These are phyloP conservation scores for Leptoteleia sp. DNA, from an alignment of 1,140 invertebrate genomes.

Conservation along the genomic window DNA sequence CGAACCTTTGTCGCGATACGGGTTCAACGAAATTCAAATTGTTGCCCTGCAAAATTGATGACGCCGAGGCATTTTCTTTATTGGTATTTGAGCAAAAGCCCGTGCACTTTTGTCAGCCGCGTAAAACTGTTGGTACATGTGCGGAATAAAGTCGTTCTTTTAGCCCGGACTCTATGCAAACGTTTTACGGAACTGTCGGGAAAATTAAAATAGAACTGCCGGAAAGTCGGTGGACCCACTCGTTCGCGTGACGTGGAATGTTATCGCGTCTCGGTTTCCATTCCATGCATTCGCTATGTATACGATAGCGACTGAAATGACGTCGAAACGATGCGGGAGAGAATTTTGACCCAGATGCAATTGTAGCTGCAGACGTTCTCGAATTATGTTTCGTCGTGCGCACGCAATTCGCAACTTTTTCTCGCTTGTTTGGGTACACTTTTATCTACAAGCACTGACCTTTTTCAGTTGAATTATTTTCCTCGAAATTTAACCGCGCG, in stretches of 20 bases:
- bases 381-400: slow-evolving; percentile 36
- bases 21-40: slow-evolving; percentile 50
- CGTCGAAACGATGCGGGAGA: slow-evolving; percentile 75
- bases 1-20: neutral
- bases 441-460: slow-evolving; percentile 7
- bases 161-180: slow-evolving; percentile 55
- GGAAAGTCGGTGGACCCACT: slow-evolving; percentile 64
- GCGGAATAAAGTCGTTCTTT: slow-evolving; percentile 56
- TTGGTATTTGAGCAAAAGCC: slow-evolving; percentile 50
- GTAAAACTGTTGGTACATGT: slow-evolving; percentile 66
- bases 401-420: slow-evolving; percentile 33
- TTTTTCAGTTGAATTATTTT: slow-evolving; percentile 23
- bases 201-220: slow-evolving; percentile 73
- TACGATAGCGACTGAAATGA: slow-evolving; percentile 52
- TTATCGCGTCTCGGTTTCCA: slow-evolving; percentile 63
- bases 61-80: slow-evolving; percentile 49
- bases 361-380: slow-evolving; percentile 47
- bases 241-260: slow-evolving; percentile 45
- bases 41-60: slow-evolving; percentile 48
- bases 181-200: slow-evolving; percentile 67
- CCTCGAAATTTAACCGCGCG: slow-evolving; percentile 1
- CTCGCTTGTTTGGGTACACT: slow-evolving; percentile 27
- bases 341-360: slow-evolving; percentile 77
- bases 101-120: slow-evolving; percentile 52
- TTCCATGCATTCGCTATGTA: slow-evolving; percentile 60